A percentile compares a stretch with the other conserved stretches of the same genome.
phyloP scores from a whole-genome alignment of 2,113 vertebrate genomes.

The pig (Sus scrofa) region DNA sequence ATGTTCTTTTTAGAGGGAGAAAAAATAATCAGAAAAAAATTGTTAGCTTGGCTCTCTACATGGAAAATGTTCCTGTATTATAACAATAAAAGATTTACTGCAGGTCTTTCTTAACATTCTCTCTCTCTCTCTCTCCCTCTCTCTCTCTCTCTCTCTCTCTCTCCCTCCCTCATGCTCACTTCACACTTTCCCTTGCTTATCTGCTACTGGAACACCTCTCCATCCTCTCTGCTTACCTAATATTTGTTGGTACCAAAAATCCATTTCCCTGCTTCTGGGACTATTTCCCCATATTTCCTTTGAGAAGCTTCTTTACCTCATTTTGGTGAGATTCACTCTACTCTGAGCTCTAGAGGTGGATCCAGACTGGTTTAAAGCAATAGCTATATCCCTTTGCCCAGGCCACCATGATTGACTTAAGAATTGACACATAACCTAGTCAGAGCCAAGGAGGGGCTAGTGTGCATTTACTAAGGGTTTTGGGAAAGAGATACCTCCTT shows the following conservation, averaged over 20 bases:
- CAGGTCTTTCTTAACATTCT: background rate
- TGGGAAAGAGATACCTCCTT: background rate
- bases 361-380: background rate
- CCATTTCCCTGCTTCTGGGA: background rate
- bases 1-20: background rate
- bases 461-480: background rate
- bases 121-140: background rate
- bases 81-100: background rate
- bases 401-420: background rate
- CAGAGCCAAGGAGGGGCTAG: background rate
- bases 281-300: slow-evolving; percentile 17
- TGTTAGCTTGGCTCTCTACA: slow-evolving; percentile 8
- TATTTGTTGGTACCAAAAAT: background rate
- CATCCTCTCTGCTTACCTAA: background rate
- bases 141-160: background rate
- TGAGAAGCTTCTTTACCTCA: background rate
- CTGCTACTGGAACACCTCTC: background rate
- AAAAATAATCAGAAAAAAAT: slow-evolving; percentile 43
- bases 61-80: slow-evolving; percentile 60
- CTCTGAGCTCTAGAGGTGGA: background rate
- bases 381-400: background rate
- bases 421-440: background rate
- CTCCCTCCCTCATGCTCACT: background rate
- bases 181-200: slow-evolving; percentile 14
- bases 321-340: background rate